Conservation (phyloP, 2,888 invertebrate species). For the Caradrina clavipalpis region DNA sequence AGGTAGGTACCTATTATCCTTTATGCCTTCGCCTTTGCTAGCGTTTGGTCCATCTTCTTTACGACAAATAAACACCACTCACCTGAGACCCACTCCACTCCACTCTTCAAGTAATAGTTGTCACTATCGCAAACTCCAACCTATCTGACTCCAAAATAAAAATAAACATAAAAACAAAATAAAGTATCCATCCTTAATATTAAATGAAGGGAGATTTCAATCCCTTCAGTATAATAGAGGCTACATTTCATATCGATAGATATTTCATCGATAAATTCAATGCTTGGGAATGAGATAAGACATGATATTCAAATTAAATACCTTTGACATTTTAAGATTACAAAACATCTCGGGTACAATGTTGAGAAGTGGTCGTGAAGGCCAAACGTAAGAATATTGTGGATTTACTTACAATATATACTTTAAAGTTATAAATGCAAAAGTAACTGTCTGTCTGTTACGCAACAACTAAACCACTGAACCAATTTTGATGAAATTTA, state of each 20-base stretch:
- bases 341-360: constrained; percentile 86
- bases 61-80: constrained; percentile 31
- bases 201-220: constrained; percentile 47
- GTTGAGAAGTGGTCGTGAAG: constrained; percentile 81
- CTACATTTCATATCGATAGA: constrained; percentile 71
- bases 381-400: constrained; percentile 75
- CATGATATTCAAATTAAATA: constrained; percentile 90
- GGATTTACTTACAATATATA: constrained; percentile 63
- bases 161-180: constrained; percentile 33
- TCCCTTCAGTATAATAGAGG: constrained; percentile 57
- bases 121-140: constrained; percentile 9
- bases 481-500: no score
- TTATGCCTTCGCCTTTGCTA: not conserved
- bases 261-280: constrained; percentile 87
- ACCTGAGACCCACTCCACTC: constrained; percentile 28
- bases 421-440: no score
- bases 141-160: constrained; percentile 21
- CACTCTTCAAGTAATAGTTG: constrained; percentile 5
- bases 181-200: constrained; percentile 42
- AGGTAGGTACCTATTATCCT: not conserved
- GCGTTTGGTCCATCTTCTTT: constrained; percentile 10
- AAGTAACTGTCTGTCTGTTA: no score
- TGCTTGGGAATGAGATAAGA: constrained; percentile 86
- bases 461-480: no score
- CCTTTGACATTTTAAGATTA: constrained; percentile 90